Base-by-base conservation (phyloP, 2,113 vertebrate genomes). In the Tricholaema leucomelas region DNA sequence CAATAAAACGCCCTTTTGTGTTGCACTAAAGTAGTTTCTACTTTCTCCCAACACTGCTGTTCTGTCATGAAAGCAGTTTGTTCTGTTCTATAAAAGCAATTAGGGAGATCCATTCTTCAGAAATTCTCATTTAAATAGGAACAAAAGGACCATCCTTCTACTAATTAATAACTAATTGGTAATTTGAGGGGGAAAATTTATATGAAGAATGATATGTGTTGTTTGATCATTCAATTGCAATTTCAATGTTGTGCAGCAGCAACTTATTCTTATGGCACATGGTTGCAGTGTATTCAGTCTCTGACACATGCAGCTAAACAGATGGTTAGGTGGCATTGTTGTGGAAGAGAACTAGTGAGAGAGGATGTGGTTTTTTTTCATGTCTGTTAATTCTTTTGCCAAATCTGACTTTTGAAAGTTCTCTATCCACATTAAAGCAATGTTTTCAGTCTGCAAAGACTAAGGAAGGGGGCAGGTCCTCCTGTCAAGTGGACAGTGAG, bases 321-420 rank as follows among this genome's bases (percentile, higher is more conserved):
- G 21, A 20, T 0, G 2, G 10, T 24, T 50, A 48, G 44, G 20
- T 69, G 35, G 18, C 28, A 10, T 15, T 1, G 3, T 15, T 35
- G 71, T 8, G 25, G 33, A 36, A 42, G 25, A 52, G 18, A 64
- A 35, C 8, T 28, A 17, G 10, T 15, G 35, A 20, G 52, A 67
- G 61, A 25, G 6, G 14, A 7, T 48, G 33, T 25, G 14, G 1
- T 10, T 6, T 19, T 65, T 48, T 85, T 52, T 36, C 12, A 10
- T 17, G 6, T 14, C 1, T 31, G 12, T 30, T 55, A 10, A 40
- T 76, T 88, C 46, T 87, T 28, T 42, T 86, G 38, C n/a, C 28
- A 10, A 5, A 40, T n/a, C n/a, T 3, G 8, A 52, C 24, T 36
- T 13, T 10, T 40, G 44, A 10, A 36, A 18, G 15, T 18, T 40